Conservation (phyloP, 2,797 vertebrate genomes). For the Acanthornis magna region DNA sequence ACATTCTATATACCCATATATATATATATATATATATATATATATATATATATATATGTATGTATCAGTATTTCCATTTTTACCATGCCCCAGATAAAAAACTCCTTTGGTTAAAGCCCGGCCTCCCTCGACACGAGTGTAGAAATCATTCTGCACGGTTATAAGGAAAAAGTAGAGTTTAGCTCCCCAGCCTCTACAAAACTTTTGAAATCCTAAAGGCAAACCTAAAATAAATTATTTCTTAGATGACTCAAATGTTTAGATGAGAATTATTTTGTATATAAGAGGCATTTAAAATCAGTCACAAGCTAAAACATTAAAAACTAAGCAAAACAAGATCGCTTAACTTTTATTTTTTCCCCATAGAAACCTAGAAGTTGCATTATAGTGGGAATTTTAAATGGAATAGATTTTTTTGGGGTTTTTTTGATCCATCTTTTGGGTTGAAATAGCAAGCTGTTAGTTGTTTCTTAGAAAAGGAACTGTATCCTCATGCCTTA, state of each 20-base stretch:
- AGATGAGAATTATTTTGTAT: not conserved
- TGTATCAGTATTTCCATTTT: slow-evolving; percentile 36
- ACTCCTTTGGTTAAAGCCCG: not conserved
- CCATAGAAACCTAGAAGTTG: not conserved
- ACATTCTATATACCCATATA: not conserved
- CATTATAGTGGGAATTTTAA: not conserved
- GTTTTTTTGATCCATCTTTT: not conserved
- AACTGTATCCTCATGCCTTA: not conserved
- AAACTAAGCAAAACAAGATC: not conserved
- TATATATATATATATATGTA: not conserved
- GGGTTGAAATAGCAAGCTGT: not conserved
- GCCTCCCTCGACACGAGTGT: not conserved
- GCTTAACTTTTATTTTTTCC: not conserved
- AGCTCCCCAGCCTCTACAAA: not conserved
- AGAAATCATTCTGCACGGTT: not conserved
- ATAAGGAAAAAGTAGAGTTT: not conserved
- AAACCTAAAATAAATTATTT: not conserved
- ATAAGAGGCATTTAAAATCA: not conserved
- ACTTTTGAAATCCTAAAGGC: not conserved
- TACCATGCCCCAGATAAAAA: not conserved
- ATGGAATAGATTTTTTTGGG: not conserved
- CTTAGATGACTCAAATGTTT: not conserved
- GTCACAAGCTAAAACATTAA: not conserved
- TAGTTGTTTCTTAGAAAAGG: not conserved
- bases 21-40: not conserved